Base-by-base conservation (phyloP, 2,888 invertebrate species). In the Plemyria rubiginata region DNA sequence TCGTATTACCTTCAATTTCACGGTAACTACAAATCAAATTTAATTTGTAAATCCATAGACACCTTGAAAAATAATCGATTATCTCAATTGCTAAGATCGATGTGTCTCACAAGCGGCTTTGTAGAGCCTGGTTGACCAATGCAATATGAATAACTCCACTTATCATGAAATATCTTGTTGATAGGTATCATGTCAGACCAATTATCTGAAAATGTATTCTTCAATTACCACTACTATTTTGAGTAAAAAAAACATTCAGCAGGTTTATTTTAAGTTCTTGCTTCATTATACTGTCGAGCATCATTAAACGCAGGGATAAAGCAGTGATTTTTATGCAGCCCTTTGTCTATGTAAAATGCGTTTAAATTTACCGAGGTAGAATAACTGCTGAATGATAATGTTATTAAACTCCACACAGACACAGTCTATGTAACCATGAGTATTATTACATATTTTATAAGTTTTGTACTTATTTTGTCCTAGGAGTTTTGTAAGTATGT, bases 191-290 rank as follows among this genome's bases (percentile, higher is more conserved):
- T 16, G 36, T 22, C 46, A 15, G 46, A 60, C 54, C 54, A 53
- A 65, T 50, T 28, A 58, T 65, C 65, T 65, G 65, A 65, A 65
- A 65, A 65, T 65, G 65, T 65, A 65, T 65, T 60, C 65, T 60
- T 65, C 65, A 50, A 38, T 11, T 45, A 29, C 28, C 48, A 60
- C 53, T 56, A 32, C 51, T 16, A 5, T 48, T 7, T 45, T 45
- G 51, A 2, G 11, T 38, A 38, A 38, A 38, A 32, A 32, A 8
- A 32, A 32, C 45, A 45, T 45, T 16, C 45, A 45, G 45, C 45
- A 45, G 11, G 45, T 9, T 45, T 16, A 15, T 43, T 43, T 43
- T 43, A 9, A 15, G 9, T 45, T 6, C 32, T 32, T 32, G 32
- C 32, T 7, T 32, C 6, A 1, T 5, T 32, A 1, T 32, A 32